phyloP scores from a whole-genome alignment of 2,888 invertebrate species.

The Melanophora roralis region DNA sequence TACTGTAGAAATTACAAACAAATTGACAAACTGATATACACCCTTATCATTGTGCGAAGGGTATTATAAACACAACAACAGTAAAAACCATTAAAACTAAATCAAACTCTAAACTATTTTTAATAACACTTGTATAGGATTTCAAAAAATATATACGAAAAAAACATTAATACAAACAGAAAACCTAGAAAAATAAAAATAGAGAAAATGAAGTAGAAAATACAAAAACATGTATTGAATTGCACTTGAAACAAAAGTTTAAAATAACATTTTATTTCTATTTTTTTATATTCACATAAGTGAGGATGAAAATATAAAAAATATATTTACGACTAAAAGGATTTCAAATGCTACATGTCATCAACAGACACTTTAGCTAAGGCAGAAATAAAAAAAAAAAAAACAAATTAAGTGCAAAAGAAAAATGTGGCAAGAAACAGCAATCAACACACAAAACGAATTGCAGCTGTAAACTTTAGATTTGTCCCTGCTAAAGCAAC shows the following conservation, averaged over 20 bases:
- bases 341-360: not conserved
- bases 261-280: not conserved
- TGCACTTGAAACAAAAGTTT: not conserved
- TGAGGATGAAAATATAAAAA: not conserved
- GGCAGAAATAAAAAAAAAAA: not conserved
- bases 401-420: not conserved
- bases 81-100: too few relatives aligned
- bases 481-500: not conserved
- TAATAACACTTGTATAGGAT: conserved; percentile 17
- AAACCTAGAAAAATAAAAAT: not conserved
- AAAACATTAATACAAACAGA: not conserved
- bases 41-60: too few relatives aligned
- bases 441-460: not conserved
- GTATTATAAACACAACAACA: too few relatives aligned
- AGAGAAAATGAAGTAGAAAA: not conserved
- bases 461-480: not conserved
- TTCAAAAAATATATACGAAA: not conserved
- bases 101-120: conserved; percentile 29
- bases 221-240: conserved; percentile 7
- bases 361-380: not conserved
- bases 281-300: not conserved
- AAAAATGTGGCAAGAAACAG: too few relatives aligned
- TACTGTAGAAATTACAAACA: too few relatives aligned
- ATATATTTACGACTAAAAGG: not conserved
- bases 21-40: too few relatives aligned